A percentile compares a stretch with the other conserved stretches of the same genome.
phyloP scores from a whole-genome alignment of 2,113 vertebrate species.

The Notiomystis cincta region DNA sequence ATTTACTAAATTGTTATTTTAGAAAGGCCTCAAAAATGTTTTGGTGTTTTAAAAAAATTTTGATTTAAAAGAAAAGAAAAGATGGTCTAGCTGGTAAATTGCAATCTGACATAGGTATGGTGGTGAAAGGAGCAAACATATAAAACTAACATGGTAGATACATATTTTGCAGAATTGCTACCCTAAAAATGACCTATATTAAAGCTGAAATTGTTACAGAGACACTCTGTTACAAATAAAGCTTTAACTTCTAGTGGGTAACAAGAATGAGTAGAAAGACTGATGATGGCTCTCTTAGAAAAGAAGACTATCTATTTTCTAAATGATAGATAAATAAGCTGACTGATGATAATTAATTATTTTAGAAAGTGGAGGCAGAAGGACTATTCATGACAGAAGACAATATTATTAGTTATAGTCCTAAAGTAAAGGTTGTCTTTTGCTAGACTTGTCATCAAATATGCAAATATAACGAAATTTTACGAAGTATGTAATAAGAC shows the following conservation, averaged over 20 bases:
- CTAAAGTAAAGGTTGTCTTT: neutral
- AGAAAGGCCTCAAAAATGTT: neutral
- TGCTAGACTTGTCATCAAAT: neutral
- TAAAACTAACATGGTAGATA: neutral
- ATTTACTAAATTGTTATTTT: neutral
- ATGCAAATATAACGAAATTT: neutral
- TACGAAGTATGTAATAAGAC: neutral
- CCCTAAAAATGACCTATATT: neutral
- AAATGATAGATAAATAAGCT: neutral
- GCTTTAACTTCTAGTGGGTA: neutral
- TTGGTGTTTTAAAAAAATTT: neutral
- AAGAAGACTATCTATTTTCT: neutral
- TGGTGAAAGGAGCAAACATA: neutral
- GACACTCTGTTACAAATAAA: accelerated
- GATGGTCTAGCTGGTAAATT: neutral
- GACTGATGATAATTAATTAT: neutral
- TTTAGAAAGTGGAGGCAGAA: neutral
- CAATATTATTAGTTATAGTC: too few relatives aligned
- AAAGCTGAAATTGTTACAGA: neutral
- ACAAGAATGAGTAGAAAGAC: neutral
- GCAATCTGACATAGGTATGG: neutral
- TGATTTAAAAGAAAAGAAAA: neutral
- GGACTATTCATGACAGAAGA: neutral
- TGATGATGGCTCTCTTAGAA: neutral
- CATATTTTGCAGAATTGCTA: neutral